A percentile compares a stretch with the other conserved stretches of the same genome.
Conservation (phyloP, 1,140 invertebrate genomes). For the Oscheius sp. region DNA sequence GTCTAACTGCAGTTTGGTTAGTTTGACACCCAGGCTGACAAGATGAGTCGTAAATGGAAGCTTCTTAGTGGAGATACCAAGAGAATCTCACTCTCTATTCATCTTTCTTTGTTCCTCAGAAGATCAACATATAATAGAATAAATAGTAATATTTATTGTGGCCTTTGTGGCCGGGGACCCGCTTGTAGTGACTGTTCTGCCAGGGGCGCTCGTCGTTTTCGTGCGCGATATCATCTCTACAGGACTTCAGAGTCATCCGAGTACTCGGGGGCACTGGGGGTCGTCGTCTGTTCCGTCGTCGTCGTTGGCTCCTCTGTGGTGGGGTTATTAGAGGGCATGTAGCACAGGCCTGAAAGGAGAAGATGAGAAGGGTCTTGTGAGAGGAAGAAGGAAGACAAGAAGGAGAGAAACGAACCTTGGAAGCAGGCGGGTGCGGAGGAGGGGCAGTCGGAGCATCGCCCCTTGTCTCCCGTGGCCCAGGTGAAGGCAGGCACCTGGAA, state of each 20-base stretch:
- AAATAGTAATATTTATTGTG: no score
- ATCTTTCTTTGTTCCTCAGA: no score
- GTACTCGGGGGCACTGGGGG: conserved; percentile 13
- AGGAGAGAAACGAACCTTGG: conserved; percentile 37
- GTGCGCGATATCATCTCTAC: neutral
- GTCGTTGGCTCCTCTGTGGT: conserved; percentile 14
- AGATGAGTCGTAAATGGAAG: no score
- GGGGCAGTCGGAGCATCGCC: conserved; percentile 55
- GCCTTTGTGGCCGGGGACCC: no score
- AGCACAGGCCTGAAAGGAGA: conserved; percentile 44
- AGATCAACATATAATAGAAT: no score
- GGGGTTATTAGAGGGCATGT: conserved; percentile 47
- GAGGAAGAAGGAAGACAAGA: neutral
- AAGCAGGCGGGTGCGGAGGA: conserved; percentile 57
- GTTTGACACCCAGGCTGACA: no score
- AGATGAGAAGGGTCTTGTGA: neutral
- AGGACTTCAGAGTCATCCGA: no score
- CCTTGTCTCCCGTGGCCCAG: conserved; percentile 47
- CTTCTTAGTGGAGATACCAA: no score
- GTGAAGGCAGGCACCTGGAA: conserved; percentile 60
- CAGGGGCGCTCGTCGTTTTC: conserved; percentile 2
- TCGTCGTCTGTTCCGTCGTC: conserved; percentile 2
- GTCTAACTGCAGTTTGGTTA: no score
- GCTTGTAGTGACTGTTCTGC: neutral
- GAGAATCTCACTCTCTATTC: no score